Conservation (phyloP, 2,888 invertebrate species). For the Tyria jacobaeae region DNA sequence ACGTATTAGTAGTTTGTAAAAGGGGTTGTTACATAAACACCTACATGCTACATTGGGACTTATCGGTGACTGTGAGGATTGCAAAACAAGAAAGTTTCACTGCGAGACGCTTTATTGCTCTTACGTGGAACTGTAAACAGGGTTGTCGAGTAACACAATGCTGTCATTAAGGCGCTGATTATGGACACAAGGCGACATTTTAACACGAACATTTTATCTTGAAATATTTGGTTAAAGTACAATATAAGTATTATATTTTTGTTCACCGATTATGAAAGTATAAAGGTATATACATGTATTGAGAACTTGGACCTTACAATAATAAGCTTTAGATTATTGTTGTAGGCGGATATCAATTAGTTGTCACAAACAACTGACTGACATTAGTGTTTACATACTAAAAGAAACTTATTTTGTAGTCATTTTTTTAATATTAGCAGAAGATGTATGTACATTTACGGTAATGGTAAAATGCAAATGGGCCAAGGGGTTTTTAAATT, state of each 20-base stretch:
- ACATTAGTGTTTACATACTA: too few relatives aligned
- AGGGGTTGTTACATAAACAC: slow-evolving; percentile 45
- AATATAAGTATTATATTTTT: neutral
- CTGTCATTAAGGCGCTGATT: neutral
- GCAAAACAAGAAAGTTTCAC: slow-evolving; percentile 51
- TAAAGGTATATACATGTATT: too few relatives aligned
- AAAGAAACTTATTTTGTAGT: too few relatives aligned
- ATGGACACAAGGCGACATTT: neutral
- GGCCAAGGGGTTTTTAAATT: too few relatives aligned
- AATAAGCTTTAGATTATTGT: neutral
- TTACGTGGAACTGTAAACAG: slow-evolving; percentile 42
- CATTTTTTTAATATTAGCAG: too few relatives aligned
- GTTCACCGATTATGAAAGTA: neutral
- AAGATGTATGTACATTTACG: too few relatives aligned
- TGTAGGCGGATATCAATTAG: neutral
- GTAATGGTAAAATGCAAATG: too few relatives aligned
- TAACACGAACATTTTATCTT: neutral
- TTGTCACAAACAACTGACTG: neutral
- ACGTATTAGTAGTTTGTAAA: slow-evolving; percentile 35
- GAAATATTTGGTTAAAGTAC: neutral
- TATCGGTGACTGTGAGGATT: slow-evolving; percentile 41
- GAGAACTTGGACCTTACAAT: neutral
- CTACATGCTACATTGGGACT: slow-evolving; percentile 32
- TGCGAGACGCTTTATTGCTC: slow-evolving; percentile 41
- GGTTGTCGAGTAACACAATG: slow-evolving; percentile 27